Conservation (phyloP, 2,113 vertebrate genomes). For the Channa maculata region DNA sequence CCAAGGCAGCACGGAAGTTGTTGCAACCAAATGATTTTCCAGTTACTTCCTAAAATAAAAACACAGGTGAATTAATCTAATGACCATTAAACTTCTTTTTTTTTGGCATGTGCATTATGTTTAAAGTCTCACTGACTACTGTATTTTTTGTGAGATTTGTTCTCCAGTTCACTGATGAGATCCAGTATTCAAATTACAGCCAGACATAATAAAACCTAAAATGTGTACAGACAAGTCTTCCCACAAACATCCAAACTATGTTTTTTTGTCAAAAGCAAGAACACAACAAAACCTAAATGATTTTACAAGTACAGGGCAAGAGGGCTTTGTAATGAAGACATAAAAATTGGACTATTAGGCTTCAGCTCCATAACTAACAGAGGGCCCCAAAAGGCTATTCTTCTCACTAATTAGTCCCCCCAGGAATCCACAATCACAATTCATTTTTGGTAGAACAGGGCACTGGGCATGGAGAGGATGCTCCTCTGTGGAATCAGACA, state of each 20-base stretch:
- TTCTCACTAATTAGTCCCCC: constrained; percentile 79
- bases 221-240: neutral
- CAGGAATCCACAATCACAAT: constrained; percentile 69
- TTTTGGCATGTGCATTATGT: neutral
- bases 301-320: constrained; percentile 24
- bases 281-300: constrained; percentile 33
- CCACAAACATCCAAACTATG: constrained; percentile 12
- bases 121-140: neutral
- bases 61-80: neutral
- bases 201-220: constrained; percentile 2
- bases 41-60: constrained; percentile 86
- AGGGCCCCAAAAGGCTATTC: constrained; percentile 74
- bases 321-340: constrained; percentile 69
- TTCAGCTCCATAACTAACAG: constrained; percentile 69
- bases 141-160: no score
- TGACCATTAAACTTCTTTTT: neutral
- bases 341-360: constrained; percentile 69
- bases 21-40: constrained; percentile 88
- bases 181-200: no score
- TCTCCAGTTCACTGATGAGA: no score
- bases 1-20: constrained; percentile 91
- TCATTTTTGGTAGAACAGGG: constrained; percentile 44
- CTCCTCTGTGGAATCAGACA: constrained; percentile 49
- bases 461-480: constrained; percentile 23
- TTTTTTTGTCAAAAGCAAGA: constrained; percentile 45